Conservation (phyloP, 2,113 vertebrate genomes). For the Lipophrys pholis region DNA sequence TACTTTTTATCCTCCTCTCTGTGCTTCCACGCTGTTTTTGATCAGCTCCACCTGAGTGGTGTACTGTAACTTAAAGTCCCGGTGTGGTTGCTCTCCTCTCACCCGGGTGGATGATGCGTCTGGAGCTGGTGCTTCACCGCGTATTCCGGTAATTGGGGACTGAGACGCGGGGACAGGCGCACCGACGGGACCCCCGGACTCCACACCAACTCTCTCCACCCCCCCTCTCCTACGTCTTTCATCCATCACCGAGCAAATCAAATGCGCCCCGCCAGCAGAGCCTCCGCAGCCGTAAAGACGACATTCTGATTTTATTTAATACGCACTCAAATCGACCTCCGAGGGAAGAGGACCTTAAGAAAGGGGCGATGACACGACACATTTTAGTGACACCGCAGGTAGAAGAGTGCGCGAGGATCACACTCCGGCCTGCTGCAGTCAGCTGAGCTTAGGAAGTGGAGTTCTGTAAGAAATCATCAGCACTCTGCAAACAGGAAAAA, state of each 20-base stretch:
- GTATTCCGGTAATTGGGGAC: conserved; percentile 74
- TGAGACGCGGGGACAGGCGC: conserved; percentile 65
- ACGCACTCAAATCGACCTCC: conserved; percentile 57
- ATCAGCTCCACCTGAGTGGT: too few species aligned
- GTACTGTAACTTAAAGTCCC: conserved; percentile 5
- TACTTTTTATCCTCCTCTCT: too few species aligned
- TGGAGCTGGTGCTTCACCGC: conserved; percentile 62
- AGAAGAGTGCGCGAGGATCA: background rate
- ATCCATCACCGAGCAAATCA: conserved; percentile 77
- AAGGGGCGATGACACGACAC: conserved; percentile 72
- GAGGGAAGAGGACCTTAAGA: conserved; percentile 28
- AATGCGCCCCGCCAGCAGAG: conserved; percentile 57
- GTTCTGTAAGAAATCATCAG: too few species aligned
- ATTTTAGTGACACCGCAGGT: conserved; percentile 58
- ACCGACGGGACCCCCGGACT: conserved; percentile 53
- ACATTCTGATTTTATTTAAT: conserved; percentile 62
- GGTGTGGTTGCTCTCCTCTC: conserved; percentile 37
- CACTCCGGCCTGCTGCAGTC: background rate
- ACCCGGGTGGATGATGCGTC: conserved; percentile 50
- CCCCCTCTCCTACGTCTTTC: conserved; percentile 42
- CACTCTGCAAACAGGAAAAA: too few species aligned
- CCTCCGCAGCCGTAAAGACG: conserved; percentile 30
- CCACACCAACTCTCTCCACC: conserved; percentile 6
- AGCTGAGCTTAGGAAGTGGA: background rate
- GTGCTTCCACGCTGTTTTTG: too few species aligned